Conservation (phyloP, 2,113 vertebrate genomes). For the Acrocephalus arundinaceus region DNA sequence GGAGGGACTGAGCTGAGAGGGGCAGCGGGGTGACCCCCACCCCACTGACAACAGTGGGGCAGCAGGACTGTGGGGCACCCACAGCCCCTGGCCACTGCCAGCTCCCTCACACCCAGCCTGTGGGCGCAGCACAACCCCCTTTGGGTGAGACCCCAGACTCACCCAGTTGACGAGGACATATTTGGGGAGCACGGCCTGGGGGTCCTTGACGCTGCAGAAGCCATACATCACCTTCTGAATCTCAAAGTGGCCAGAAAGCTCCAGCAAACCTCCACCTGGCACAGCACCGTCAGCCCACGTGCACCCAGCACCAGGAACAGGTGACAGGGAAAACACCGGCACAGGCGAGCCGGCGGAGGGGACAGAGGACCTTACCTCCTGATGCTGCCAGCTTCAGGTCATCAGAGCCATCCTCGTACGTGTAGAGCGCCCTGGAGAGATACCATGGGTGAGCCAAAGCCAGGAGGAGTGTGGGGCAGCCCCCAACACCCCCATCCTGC, state of each 20-base stretch:
- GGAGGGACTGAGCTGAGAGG: neutral
- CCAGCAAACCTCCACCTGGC: slow-evolving; percentile 89
- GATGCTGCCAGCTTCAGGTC: slow-evolving; percentile 88
- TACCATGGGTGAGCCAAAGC: neutral
- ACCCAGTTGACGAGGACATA: slow-evolving; percentile 99
- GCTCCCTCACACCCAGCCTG: neutral
- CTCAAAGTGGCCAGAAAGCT: slow-evolving; percentile 90
- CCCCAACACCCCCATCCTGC: neutral
- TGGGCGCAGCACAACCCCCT: neutral
- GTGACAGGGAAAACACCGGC: neutral
- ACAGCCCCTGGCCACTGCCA: neutral
- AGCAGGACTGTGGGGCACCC: neutral
- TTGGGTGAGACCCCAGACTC: slow-evolving; percentile 8
- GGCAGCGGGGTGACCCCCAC: neutral
- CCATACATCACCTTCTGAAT: slow-evolving; percentile 95
- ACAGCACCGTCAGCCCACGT: neutral
- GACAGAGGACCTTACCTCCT: slow-evolving; percentile 82
- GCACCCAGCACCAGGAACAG: neutral
- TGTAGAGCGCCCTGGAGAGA: slow-evolving; percentile 90
- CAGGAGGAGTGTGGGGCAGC: fast-evolving
- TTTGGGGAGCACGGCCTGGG: slow-evolving; percentile 87
- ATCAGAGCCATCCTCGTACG: slow-evolving; percentile 90
- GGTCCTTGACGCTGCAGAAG: slow-evolving; percentile 97
- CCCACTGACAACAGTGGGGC: neutral
- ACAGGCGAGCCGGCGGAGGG: fast-evolving